These are phyloP conservation scores for Geotrypetes seraphini DNA, from an alignment of 2,797 vertebrate species.

Conservation along the genomic window DNA sequence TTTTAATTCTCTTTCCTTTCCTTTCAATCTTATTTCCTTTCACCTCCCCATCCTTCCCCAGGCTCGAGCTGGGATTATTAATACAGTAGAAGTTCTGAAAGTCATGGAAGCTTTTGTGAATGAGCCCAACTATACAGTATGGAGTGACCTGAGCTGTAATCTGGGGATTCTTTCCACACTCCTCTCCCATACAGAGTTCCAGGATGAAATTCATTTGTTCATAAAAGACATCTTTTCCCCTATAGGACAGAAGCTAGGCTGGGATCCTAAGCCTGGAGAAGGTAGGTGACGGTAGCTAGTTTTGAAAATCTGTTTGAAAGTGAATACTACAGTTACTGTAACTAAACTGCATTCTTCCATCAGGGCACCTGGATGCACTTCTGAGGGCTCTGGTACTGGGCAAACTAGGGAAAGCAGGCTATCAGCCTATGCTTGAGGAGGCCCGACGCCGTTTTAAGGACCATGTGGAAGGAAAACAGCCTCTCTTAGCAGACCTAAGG, in stretches of 20 bases:
- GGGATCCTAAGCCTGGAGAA: slow-evolving; percentile 90
- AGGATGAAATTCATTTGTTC: slow-evolving; percentile 91
- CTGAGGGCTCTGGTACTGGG: slow-evolving; percentile 85
- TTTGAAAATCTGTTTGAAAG: no score
- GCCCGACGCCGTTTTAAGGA: slow-evolving; percentile 89
- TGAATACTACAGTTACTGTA: background rate
- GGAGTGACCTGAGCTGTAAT: slow-evolving; percentile 98
- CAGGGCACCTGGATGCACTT: slow-evolving; percentile 88
- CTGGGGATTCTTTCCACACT: slow-evolving; percentile 88
- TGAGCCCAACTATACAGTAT: slow-evolving; percentile 96
- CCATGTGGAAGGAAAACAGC: slow-evolving; percentile 81
- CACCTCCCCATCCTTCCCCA: slow-evolving; percentile 64
- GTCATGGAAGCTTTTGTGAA: slow-evolving; percentile 97
- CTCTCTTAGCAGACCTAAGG: slow-evolving; percentile 83
- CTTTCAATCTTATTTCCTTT: background rate
- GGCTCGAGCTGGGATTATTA: slow-evolving; percentile 94
- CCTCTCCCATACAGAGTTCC: slow-evolving; percentile 92
- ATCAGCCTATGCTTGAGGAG: slow-evolving; percentile 89
- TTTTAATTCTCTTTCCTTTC: slow-evolving; percentile 33
- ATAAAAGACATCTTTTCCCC: slow-evolving; percentile 89
- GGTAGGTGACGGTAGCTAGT: slow-evolving; percentile 57
- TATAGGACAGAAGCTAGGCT: slow-evolving; percentile 84
- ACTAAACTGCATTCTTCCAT: background rate
- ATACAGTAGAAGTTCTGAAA: slow-evolving; percentile 92
- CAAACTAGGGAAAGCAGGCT: slow-evolving; percentile 89